Base-by-base conservation (phyloP, 23 tunicate genomes). In the Ascidia mentula region DNA sequence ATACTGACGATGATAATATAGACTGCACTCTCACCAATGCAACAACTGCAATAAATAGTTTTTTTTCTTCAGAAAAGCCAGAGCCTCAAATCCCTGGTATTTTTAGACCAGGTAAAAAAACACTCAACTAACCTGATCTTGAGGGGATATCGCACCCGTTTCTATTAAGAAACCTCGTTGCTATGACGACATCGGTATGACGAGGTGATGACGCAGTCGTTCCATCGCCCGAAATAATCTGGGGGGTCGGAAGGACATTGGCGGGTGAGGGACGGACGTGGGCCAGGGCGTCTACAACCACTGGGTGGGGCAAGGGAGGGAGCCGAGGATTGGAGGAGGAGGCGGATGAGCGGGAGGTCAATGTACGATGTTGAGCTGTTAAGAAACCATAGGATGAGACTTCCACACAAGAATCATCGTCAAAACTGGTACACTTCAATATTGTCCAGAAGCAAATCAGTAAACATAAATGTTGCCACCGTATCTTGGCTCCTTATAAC, bases 281-380 rank as follows among this genome's bases (percentile, higher is more conserved):
- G 60, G 82, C 89, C 59, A 91, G 82, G 15, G 97, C 91, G 9
- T 91, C 78, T 15, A 86, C 73, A 59, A 72, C 18, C 15, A 89
- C 74, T 12, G 97, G 90, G n/a, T 53, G 80, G 18, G 97, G 97
- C 59, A 81, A 79, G 8, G 97, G 97, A 7, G 90, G 87, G 31
- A 74, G 77, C 18, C 97, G 73, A 39, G 90, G 90, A 77, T 86
- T 91, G 30, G 59, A 26, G 4, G 82, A 30, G 72, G 80, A 36
- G 28, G 40, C 32, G 3, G 84, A 72, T n/a, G n/a, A n/a, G 0
- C 90, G 82, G 34, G 75, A 75, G 39, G 90, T 18, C 0, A 28
- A 2, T 7, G 65, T 42, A 6, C 82, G 46, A n/a, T 78, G 82
- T 18, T 85, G 78, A 77, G 78, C 88, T 84, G 76, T 12, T n/a